Conservation (phyloP, 1,140 invertebrate species). For the silkworm (Bombyx mori) region DNA sequence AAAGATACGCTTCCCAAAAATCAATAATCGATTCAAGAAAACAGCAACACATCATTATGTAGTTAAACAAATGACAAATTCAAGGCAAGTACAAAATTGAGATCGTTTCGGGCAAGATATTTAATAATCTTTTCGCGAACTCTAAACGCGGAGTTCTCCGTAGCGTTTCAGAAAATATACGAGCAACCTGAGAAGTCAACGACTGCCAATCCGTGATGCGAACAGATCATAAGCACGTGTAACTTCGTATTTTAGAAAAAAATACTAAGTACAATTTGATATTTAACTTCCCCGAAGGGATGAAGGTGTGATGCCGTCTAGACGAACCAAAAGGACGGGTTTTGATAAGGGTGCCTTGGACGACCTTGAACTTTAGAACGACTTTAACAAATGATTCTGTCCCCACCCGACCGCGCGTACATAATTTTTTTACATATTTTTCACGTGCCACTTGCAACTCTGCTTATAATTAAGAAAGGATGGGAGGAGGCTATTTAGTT, state of each 20-base stretch:
- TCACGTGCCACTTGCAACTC: too few species aligned
- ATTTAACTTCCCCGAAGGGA: slow-evolving; percentile 52
- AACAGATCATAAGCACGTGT: neutral
- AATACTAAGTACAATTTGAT: slow-evolving; percentile 35
- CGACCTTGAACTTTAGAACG: slow-evolving; percentile 62
- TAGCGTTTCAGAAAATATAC: neutral
- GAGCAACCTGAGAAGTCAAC: neutral
- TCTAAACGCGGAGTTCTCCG: neutral
- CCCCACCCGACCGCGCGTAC: slow-evolving; percentile 14
- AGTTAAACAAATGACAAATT: slow-evolving; percentile 3
- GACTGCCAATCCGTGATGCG: neutral
- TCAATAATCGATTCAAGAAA: too few species aligned
- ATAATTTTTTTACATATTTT: slow-evolving; percentile 5
- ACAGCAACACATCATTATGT: too few species aligned
- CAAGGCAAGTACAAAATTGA: slow-evolving; percentile 1
- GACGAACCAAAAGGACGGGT: slow-evolving; percentile 55
- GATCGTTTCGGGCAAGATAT: neutral
- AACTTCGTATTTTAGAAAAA: slow-evolving; percentile 2
- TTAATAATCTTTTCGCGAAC: neutral
- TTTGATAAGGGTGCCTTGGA: slow-evolving; percentile 54
- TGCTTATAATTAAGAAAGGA: too few species aligned
- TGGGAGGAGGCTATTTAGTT: too few species aligned
- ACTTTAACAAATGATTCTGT: slow-evolving; percentile 60
- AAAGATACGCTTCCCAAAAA: too few species aligned
- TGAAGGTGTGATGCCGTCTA: slow-evolving; percentile 64